phyloP scores from a whole-genome alignment of 2,113 vertebrate genomes.

The Psittacara wagleri region DNA sequence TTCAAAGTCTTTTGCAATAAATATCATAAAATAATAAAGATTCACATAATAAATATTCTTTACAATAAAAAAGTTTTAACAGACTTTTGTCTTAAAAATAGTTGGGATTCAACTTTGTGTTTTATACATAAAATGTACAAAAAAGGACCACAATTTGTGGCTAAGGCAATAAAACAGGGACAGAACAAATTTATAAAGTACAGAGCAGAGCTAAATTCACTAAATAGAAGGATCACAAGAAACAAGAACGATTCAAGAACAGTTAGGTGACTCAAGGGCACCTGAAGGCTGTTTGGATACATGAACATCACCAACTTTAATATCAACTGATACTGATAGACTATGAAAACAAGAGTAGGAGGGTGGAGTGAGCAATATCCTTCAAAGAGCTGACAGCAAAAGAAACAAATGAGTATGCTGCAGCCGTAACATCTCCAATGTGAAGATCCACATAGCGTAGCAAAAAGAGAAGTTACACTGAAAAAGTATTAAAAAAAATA shows the following conservation, averaged over 20 bases:
- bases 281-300: conserved; percentile 53
- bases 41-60: conserved; percentile 99
- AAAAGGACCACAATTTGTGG: conserved; percentile 85
- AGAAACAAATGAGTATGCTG: not conserved
- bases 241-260: conserved; percentile 42
- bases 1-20: conserved; percentile 96
- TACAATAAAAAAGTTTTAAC: conserved; percentile 96
- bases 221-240: conserved; percentile 49
- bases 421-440: conserved; percentile 65
- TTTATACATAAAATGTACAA: conserved; percentile 95
- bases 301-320: conserved; percentile 62
- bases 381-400: conserved; percentile 49
- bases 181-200: conserved; percentile 74
- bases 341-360: conserved; percentile 18
- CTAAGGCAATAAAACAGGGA: conserved; percentile 79
- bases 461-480: not conserved
- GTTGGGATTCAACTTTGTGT: conserved; percentile 94
- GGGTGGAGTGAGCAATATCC: conserved; percentile 29
- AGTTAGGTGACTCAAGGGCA: conserved; percentile 61
- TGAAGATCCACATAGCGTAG: conserved; percentile 59
- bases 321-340: conserved; percentile 41
- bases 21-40: conserved; percentile 99
- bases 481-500: not conserved
- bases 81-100: conserved; percentile 98
- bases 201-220: conserved; percentile 67